These are phyloP conservation scores for Temnopleurus reevesii DNA, from an alignment of 53 echinoderm and acorn worm genomes.

Conservation along the genomic window DNA sequence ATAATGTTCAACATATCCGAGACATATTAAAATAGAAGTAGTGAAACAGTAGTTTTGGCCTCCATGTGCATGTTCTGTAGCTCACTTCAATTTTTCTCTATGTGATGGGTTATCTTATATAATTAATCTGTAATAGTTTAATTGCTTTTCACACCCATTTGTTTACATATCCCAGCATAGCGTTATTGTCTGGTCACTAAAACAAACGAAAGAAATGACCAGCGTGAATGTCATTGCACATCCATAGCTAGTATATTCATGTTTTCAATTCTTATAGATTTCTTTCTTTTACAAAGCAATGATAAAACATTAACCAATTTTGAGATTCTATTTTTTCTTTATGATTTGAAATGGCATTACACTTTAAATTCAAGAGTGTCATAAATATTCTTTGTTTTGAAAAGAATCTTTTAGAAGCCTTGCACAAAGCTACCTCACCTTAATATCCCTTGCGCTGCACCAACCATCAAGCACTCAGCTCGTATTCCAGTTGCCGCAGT, in stretches of 20 bases:
- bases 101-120: neutral
- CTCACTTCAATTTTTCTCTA: neutral
- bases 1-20: no score
- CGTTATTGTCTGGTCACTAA: neutral
- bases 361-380: neutral
- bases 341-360: no score
- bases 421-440: neutral
- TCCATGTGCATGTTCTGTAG: no score
- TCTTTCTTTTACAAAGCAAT: neutral
- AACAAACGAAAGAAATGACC: neutral
- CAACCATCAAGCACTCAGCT: slow-evolving; percentile 4
- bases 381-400: neutral
- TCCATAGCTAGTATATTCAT: neutral
- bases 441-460: neutral
- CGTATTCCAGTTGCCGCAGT: neutral
- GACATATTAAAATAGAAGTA: no score
- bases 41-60: no score
- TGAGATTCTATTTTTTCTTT: neutral
- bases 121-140: neutral
- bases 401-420: neutral
- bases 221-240: neutral
- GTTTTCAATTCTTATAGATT: neutral
- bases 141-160: neutral
- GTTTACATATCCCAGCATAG: neutral
- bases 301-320: no score